Conservation (phyloP, 2,113 vertebrate genomes). For the Aramus guarauna region DNA sequence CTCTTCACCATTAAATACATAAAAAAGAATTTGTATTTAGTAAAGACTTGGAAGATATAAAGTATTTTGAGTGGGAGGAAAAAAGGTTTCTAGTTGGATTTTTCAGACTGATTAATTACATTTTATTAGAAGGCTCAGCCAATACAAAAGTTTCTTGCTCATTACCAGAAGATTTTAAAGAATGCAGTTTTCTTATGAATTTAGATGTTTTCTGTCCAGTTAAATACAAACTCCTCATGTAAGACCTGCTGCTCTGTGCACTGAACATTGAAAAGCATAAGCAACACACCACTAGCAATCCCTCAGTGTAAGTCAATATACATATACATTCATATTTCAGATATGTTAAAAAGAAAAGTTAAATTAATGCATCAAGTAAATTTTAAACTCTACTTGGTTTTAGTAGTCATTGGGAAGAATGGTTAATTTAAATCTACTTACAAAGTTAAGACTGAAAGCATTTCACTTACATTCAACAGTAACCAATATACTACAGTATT, state of each 20-base stretch:
- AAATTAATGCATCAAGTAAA: background rate
- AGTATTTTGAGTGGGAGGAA: background rate
- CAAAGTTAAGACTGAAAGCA: background rate
- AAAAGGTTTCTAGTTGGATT: background rate
- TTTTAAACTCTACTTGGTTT: background rate
- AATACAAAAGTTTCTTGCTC: background rate
- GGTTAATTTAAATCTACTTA: background rate
- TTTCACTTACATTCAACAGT: background rate
- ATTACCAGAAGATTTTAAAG: background rate
- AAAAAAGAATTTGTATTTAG: background rate
- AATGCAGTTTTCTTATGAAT: background rate
- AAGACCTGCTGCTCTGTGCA: background rate
- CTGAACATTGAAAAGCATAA: background rate
- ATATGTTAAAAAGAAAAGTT: background rate
- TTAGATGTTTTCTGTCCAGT: background rate
- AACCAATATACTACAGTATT: background rate
- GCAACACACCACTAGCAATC: background rate
- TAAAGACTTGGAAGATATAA: background rate
- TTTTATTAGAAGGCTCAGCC: background rate
- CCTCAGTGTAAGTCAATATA: background rate
- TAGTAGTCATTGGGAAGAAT: background rate
- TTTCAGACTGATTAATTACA: background rate
- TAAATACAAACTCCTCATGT: background rate
- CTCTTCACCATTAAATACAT: background rate
- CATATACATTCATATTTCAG: background rate